Conservation (phyloP, 2,888 invertebrate genomes). For the Nemotelus pantherinus region DNA sequence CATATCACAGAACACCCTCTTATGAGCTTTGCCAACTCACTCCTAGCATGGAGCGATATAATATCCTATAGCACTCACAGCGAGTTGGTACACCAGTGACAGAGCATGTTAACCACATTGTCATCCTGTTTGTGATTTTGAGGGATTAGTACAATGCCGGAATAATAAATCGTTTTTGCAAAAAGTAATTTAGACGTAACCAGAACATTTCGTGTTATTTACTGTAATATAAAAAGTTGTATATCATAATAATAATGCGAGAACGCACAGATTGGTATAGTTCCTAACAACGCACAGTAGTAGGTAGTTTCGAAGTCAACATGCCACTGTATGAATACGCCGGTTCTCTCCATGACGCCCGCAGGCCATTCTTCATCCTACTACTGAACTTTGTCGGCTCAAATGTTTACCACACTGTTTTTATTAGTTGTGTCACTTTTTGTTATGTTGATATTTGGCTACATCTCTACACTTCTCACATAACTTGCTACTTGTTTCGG, state of each 20-base stretch:
- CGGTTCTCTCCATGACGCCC: background rate
- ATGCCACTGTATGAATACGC: background rate
- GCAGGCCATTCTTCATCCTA: background rate
- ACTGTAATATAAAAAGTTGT: constrained; percentile 50
- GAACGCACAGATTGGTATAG: constrained; percentile 5
- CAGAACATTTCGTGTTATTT: constrained; percentile 45
- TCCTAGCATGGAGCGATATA: too few species aligned
- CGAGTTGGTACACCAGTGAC: constrained; percentile 44
- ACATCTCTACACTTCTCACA: background rate
- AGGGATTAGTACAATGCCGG: constrained; percentile 51
- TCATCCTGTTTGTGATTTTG: constrained; percentile 52
- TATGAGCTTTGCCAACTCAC: too few species aligned
- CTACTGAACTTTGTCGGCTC: background rate
- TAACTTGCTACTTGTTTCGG: constrained; percentile 25
- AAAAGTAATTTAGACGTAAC: constrained; percentile 51
- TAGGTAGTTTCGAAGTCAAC: constrained; percentile 29
- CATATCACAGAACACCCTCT: constrained; percentile 10
- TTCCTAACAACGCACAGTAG: background rate
- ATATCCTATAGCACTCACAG: too few species aligned
- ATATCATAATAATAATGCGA: constrained; percentile 49
- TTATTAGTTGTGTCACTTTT: constrained; percentile 49
- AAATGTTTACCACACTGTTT: constrained; percentile 41
- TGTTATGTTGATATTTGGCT: constrained; percentile 36
- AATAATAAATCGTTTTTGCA: constrained; percentile 51
- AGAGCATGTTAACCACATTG: constrained; percentile 51